These are phyloP conservation scores for Chelonus insularis DNA, from an alignment of 1,140 invertebrate genomes.

Conservation along the genomic window DNA sequence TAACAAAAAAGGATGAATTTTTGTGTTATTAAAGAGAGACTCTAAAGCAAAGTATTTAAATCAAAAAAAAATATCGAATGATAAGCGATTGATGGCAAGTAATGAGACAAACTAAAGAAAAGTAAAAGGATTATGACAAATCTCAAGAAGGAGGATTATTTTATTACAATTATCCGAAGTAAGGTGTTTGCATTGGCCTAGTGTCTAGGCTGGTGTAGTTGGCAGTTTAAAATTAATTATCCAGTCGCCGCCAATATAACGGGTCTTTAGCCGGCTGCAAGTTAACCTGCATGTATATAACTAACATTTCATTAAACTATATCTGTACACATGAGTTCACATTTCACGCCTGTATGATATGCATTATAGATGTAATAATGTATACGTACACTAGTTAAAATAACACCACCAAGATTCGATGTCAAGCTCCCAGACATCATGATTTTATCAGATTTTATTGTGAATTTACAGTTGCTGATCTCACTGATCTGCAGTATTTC, in stretches of 20 bases:
- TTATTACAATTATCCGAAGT: neutral
- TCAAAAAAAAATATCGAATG: too few relatives aligned
- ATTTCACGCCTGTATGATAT: neutral
- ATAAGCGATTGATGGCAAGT: too few relatives aligned
- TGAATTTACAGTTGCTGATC: slow-evolving; percentile 34
- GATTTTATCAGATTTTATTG: slow-evolving; percentile 45
- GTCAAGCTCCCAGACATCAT: slow-evolving; percentile 29
- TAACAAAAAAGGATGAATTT: too few relatives aligned
- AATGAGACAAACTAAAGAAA: too few relatives aligned
- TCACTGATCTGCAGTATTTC: too few relatives aligned
- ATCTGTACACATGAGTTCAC: neutral
- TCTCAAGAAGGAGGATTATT: neutral
- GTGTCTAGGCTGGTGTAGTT: slow-evolving; percentile 41
- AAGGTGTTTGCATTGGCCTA: slow-evolving; percentile 60
- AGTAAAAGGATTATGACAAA: too few relatives aligned
- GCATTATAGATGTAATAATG: neutral
- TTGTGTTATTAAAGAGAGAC: too few relatives aligned
- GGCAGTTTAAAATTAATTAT: slow-evolving; percentile 56
- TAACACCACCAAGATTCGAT: neutral
- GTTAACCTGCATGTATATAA: slow-evolving; percentile 18
- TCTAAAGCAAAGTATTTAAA: too few relatives aligned
- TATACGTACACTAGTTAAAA: neutral
- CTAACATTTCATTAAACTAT: neutral
- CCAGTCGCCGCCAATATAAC: slow-evolving; percentile 53
- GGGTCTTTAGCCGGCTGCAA: slow-evolving; percentile 45